Conservation (phyloP, 1,140 invertebrate species). For the Antheraea pernyi region DNA sequence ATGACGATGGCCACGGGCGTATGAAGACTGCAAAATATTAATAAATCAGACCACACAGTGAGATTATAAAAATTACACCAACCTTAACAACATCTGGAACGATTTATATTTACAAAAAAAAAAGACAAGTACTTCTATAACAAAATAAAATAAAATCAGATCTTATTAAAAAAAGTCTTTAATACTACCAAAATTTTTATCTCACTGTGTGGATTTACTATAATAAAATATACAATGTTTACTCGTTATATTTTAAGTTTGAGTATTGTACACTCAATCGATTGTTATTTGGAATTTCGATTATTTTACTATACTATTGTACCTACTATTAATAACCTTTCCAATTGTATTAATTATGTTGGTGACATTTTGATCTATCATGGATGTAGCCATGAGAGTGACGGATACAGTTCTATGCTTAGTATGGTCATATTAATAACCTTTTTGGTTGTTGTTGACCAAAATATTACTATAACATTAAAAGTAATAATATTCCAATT, state of each 20-base stretch:
- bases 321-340: background rate
- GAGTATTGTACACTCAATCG: slow-evolving; percentile 21
- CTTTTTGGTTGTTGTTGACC: too few species aligned
- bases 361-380: background rate
- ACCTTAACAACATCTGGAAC: too few species aligned
- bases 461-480: too few species aligned
- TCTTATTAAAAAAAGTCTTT: background rate
- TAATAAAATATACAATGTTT: slow-evolving; percentile 56
- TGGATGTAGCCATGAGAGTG: background rate
- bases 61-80: background rate
- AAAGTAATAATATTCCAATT: too few species aligned
- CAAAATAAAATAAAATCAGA: background rate
- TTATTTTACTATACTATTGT: background rate
- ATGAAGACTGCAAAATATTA: slow-evolving; percentile 61
- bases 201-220: slow-evolving; percentile 11
- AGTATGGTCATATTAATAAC: too few species aligned
- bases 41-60: background rate
- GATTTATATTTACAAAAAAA: too few species aligned
- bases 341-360: background rate
- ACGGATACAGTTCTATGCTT: background rate
- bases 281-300: slow-evolving; percentile 27
- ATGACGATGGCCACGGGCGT: slow-evolving; percentile 48
- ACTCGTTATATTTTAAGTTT: slow-evolving; percentile 42
- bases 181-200: background rate
- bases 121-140: too few species aligned